phyloP scores from a whole-genome alignment of 2,113 vertebrate species.

The Pluvialis apricaria region DNA sequence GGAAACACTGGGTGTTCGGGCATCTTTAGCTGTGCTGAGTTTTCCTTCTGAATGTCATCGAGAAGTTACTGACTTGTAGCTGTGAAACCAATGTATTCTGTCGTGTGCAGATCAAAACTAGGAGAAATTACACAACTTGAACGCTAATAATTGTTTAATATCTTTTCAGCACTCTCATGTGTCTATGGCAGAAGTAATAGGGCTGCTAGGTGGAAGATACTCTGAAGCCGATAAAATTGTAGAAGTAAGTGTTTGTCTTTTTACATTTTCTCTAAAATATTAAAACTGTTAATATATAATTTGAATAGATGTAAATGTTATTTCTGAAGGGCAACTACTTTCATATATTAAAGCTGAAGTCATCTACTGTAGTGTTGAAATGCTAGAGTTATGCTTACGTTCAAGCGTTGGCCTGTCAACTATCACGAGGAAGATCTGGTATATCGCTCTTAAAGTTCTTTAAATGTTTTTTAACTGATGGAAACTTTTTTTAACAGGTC shows the following conservation, averaged over 20 bases:
- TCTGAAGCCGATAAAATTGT: slow-evolving; percentile 79
- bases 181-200: slow-evolving; percentile 94
- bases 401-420: background rate
- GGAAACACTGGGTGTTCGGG: background rate
- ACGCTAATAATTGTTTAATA: background rate
- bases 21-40: background rate
- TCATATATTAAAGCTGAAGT: background rate
- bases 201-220: slow-evolving; percentile 91
- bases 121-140: background rate
- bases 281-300: background rate
- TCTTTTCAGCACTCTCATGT: slow-evolving; percentile 89
- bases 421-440: background rate
- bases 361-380: background rate
- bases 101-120: background rate
- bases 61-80: background rate
- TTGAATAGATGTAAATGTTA: background rate
- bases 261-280: background rate
- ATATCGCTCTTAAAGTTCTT: background rate
- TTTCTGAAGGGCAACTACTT: background rate
- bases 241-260: slow-evolving; percentile 78
- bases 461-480: background rate
- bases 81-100: background rate
- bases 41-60: background rate
- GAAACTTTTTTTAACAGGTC: slow-evolving; percentile 73
- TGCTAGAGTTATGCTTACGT: background rate